These are phyloP conservation scores for Limnephilus lunatus DNA, from an alignment of 2,888 invertebrate genomes.

Conservation along the genomic window DNA sequence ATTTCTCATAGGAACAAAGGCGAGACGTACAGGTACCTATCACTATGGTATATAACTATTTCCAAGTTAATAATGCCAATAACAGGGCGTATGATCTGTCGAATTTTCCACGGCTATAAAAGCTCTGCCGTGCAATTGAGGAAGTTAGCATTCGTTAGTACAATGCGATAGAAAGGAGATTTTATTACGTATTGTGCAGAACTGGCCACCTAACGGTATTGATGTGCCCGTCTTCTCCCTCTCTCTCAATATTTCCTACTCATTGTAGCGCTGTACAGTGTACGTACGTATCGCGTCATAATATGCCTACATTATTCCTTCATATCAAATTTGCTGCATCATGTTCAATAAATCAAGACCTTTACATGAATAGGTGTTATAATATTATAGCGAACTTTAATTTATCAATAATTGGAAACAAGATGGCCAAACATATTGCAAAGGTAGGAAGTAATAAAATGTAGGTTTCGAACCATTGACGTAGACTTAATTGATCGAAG, in stretches of 20 bases:
- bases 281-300: neutral
- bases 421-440: neutral
- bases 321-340: constrained; percentile 27
- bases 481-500: too few species aligned
- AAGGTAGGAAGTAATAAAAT: neutral
- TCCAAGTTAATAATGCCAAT: constrained; percentile 27
- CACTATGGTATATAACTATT: constrained; percentile 6
- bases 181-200: constrained; percentile 45
- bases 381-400: neutral
- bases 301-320: neutral
- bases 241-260: constrained; percentile 14
- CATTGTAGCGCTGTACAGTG: constrained; percentile 25
- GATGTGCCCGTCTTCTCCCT: constrained; percentile 3
- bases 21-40: neutral
- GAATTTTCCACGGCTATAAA: constrained; percentile 45
- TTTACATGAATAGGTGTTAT: constrained; percentile 6
- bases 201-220: constrained; percentile 50
- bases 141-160: constrained; percentile 41
- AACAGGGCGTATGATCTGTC: constrained; percentile 24
- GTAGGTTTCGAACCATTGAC: neutral
- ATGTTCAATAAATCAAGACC: constrained; percentile 16
- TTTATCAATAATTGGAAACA: neutral
- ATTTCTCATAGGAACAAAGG: neutral
- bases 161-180: constrained; percentile 42
- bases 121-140: constrained; percentile 40